A percentile compares a stretch with the other conserved stretches of the same genome.
Conservation (phyloP, 2,113 vertebrate species). For the Rhinogobius similis region DNA sequence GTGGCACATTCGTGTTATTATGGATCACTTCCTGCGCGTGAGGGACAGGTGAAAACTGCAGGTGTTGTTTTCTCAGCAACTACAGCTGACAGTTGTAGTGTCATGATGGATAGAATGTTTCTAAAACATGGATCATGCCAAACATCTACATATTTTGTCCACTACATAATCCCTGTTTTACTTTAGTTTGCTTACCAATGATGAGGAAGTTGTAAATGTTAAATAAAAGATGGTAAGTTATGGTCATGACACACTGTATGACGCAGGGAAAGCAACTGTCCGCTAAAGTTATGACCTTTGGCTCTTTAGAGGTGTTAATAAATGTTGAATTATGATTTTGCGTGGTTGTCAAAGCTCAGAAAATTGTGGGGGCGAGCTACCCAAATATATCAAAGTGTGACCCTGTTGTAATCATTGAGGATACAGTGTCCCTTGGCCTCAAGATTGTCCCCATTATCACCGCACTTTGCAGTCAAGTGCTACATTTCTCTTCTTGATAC, state of each 20-base stretch:
- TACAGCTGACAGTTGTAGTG: not conserved
- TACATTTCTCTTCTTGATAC: conserved; percentile 46
- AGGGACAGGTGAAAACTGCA: conserved; percentile 48
- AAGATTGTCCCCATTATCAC: conserved; percentile 37
- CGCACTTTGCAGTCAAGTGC: conserved; percentile 44
- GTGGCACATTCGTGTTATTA: not conserved
- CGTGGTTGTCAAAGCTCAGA: not conserved
- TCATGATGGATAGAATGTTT: not conserved
- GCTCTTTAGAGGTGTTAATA: not conserved
- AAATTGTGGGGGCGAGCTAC: not conserved
- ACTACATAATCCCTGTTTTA: not conserved
- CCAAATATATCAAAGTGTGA: conserved; percentile 1
- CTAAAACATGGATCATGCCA: not conserved
- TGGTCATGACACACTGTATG: conserved; percentile 1
- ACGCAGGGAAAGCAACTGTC: conserved; percentile 1
- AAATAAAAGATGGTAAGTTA: conserved; percentile 9
- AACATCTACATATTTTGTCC: not conserved
- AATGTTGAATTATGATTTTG: not conserved
- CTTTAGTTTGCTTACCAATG: not conserved
- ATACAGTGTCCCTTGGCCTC: conserved; percentile 10
- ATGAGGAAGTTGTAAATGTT: conserved; percentile 6
- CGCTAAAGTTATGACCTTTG: conserved; percentile 6
- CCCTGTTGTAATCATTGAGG: not conserved
- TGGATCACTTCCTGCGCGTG: conserved; percentile 1
- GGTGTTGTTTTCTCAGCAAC: conserved; percentile 39